These are phyloP conservation scores for Pristionchus fissidentatus DNA, from an alignment of 2,888 invertebrate species.

Conservation along the genomic window DNA sequence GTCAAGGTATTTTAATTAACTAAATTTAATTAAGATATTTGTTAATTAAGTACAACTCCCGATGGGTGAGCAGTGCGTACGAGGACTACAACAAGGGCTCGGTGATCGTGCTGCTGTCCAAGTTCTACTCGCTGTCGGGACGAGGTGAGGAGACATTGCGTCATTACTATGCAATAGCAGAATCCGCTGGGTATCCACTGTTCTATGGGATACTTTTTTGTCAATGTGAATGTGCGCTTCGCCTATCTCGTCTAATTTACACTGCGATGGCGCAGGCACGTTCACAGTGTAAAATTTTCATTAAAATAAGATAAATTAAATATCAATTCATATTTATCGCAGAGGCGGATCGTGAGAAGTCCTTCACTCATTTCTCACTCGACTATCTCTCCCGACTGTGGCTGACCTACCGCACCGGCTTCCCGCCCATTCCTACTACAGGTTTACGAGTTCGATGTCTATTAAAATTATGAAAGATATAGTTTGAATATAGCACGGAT, in stretches of 20 bases:
- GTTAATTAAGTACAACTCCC: constrained; percentile 21
- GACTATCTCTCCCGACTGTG: constrained; percentile 68
- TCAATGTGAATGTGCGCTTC: neutral
- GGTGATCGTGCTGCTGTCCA: constrained; percentile 55
- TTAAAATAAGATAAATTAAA: neutral
- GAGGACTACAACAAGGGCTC: constrained; percentile 56
- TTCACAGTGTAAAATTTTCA: no score
- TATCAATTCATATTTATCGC: neutral
- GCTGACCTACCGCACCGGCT: constrained; percentile 84
- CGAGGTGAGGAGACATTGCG: no score
- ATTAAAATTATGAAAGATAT: no score
- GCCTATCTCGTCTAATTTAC: neutral
- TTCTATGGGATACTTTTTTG: no score
- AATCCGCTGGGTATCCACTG: no score
- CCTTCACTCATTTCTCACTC: constrained; percentile 59
- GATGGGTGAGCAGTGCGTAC: constrained; percentile 58
- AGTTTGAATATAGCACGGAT: no score
- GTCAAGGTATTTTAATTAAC: constrained; percentile 53
- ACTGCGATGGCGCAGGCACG: no score
- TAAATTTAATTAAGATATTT: neutral
- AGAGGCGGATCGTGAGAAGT: constrained; percentile 39
- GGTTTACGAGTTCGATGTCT: neutral
- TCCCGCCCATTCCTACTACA: constrained; percentile 49
- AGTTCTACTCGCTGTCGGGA: constrained; percentile 51
- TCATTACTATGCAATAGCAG: no score